Conservation (phyloP, 1,140 invertebrate genomes). For the Spodoptera frugiperda region DNA sequence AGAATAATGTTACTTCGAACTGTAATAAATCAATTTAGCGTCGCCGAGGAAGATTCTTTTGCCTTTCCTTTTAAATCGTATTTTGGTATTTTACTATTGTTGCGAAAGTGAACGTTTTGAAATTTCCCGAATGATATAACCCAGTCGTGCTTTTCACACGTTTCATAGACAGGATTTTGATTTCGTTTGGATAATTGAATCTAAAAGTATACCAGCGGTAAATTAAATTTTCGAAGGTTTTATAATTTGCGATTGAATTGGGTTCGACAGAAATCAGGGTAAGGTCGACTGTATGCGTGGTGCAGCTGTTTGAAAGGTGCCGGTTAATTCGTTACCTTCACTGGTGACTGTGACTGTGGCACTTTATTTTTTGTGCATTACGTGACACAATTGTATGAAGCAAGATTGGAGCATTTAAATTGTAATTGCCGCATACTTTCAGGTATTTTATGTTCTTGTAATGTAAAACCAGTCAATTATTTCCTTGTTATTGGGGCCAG, state of each 20-base stretch:
- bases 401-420: constrained; percentile 29
- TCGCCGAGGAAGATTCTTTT: not conserved
- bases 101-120: not conserved
- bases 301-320: constrained; percentile 52
- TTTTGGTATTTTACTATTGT: not conserved
- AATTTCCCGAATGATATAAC: not conserved
- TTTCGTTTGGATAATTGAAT: not conserved
- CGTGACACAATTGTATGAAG: constrained; percentile 34
- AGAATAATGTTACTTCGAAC: constrained; percentile 4
- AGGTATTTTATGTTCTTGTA: constrained; percentile 12
- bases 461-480: constrained; percentile 1
- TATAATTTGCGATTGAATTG: constrained; percentile 56
- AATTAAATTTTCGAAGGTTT: constrained; percentile 55
- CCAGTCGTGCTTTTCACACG: constrained; percentile 26
- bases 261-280: constrained; percentile 55
- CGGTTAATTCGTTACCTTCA: constrained; percentile 55
- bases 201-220: constrained; percentile 51
- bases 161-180: not conserved
- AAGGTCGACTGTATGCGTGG: constrained; percentile 57
- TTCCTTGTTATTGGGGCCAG: too few species aligned
- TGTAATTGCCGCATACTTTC: constrained; percentile 41
- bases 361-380: constrained; percentile 48
- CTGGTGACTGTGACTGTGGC: constrained; percentile 50
- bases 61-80: constrained; percentile 14
- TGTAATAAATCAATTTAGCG: constrained; percentile 30